phyloP scores from a whole-genome alignment of 2,113 vertebrate species.

The Trogon surrucura region DNA sequence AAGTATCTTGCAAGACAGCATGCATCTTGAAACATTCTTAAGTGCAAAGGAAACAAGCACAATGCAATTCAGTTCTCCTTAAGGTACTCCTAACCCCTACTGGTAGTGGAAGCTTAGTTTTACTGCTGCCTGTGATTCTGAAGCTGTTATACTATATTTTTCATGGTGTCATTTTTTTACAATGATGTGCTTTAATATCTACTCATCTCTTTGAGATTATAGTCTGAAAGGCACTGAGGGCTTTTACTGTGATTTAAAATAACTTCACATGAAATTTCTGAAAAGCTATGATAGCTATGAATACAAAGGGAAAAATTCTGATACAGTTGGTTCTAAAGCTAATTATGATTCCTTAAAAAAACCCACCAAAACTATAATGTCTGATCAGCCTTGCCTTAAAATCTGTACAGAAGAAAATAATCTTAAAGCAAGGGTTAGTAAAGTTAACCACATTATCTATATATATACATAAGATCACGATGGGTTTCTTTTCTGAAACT shows the following conservation, averaged over 20 bases:
- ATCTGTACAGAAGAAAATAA: neutral
- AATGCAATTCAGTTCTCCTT: neutral
- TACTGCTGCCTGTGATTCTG: neutral
- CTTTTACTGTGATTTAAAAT: neutral
- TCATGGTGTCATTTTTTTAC: neutral
- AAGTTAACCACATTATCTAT: neutral
- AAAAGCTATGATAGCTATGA: neutral
- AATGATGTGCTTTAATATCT: neutral
- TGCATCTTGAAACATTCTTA: neutral
- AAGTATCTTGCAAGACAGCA: neutral
- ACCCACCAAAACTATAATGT: accelerated
- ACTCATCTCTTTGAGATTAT: neutral
- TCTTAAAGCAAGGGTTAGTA: neutral
- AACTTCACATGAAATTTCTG: neutral
- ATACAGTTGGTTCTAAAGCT: neutral
- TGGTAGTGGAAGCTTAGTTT: neutral
- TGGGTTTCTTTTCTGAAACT: neutral
- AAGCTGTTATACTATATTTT: neutral
- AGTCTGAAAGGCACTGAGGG: neutral
- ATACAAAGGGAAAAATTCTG: neutral
- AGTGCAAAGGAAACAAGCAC: neutral
- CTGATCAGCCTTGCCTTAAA: neutral
- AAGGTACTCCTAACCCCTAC: neutral
- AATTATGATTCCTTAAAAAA: neutral
- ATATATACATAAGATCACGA: neutral